Base-by-base conservation (phyloP, 2,797 vertebrate species). In the Enteromius argenteus region DNA sequence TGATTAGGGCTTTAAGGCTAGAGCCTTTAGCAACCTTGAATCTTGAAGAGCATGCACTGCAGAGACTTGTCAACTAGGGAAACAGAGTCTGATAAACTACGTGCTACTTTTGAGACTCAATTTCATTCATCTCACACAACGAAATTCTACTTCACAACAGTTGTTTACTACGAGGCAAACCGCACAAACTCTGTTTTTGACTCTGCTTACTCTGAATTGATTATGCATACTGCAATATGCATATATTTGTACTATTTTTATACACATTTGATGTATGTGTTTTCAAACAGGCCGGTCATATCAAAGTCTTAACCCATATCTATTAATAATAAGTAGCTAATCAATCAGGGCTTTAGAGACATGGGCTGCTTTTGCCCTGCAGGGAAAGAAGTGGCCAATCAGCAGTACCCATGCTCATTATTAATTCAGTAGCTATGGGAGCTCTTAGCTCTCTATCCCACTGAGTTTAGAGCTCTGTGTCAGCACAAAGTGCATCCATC, bases 271-370 rank as follows among this genome's bases (percentile, higher is more conserved):
- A 39, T 84, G 32, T 53, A 39, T 71, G 56, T 73, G 73, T 71
- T 75, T 85, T 79, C 76, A 80, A 67, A 83, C 83, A 56, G 64
- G 66, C 49, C 17, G 88, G 83, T 84, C 90, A 46, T 88, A 92
- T 93, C 90, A 88, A 90, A 91, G 85, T 91, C 78, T 90, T 92
- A 92, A 85, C 89, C 87, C 88, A 91, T 90, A 90, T 93, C 1
- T 79, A 89, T 92, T 90, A 91, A 79, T 94, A 92, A 94, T 91
- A 69, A 78, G 87, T 44, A 84, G 89, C 90, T 91, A 93, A 93
- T 94, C 93, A 92, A 91, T 93, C 90, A 91, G 87, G 78, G 64
- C 89, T 88, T 88, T 35, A 77, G 90, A 87, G 85, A 91, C 85
- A 49, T 80, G 76, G 84, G 64, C 78, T 67, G 89, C 44, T 79